Conservation (phyloP, 2,797 vertebrate genomes). For the Sphenodon punctatus region DNA sequence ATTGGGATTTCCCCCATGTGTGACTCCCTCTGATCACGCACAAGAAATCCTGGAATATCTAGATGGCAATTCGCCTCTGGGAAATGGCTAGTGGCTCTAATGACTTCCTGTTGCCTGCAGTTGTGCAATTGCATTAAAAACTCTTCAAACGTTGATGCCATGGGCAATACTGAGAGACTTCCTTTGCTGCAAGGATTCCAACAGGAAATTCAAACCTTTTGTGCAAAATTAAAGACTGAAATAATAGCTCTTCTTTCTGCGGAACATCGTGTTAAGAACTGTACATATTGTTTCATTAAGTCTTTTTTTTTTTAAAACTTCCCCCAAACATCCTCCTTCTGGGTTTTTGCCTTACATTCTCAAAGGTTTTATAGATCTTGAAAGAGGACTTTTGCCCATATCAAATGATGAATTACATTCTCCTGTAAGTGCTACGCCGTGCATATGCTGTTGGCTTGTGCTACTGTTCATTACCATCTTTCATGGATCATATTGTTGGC, state of each 20-base stretch:
- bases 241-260: background rate
- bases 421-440: background rate
- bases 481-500: slow-evolving; percentile 36
- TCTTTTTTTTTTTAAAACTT: background rate
- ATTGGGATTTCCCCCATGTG: background rate
- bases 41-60: background rate
- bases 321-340: background rate
- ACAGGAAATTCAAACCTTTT: background rate
- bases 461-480: slow-evolving; percentile 7
- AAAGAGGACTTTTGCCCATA: slow-evolving; percentile 7
- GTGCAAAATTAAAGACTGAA: background rate
- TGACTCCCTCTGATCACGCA: background rate
- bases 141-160: background rate
- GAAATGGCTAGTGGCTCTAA: background rate
- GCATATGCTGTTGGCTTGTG: background rate
- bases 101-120: background rate
- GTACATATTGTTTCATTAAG: background rate
- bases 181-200: background rate
- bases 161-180: background rate
- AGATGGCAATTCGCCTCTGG: background rate
- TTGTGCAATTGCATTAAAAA: background rate
- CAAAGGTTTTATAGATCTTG: slow-evolving; percentile 3
- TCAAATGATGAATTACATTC: slow-evolving; percentile 27
- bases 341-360: background rate
- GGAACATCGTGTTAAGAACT: background rate